Conservation (phyloP, 2,113 vertebrate species). For the cat (Felis catus) region F.catus_Fca126_mat1.0 CM031420.1:136772001-136772500, state of each 20-base stretch:
- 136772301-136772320: conserved; percentile 71
- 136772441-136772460: conserved; percentile 14
- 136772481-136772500: neutral
- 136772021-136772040: conserved; percentile 88
- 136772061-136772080: conserved; percentile 91
- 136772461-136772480: neutral
- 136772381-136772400: conserved; percentile 14
- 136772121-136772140: conserved; percentile 89
- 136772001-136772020: conserved; percentile 90
- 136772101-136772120: conserved; percentile 86
- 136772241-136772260: conserved; percentile 68
- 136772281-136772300: conserved; percentile 70
- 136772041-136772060: conserved; percentile 92
- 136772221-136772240: conserved; percentile 51
- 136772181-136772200: conserved; percentile 80
- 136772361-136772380: neutral
- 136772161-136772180: conserved; percentile 85
- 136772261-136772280: conserved; percentile 76
- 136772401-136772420: neutral
- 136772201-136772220: conserved; percentile 78
- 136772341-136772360: neutral
- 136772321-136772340: conserved; percentile 45
- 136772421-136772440: neutral
- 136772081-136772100: conserved; percentile 89
- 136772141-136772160: conserved; percentile 84